Conservation (phyloP, 2,888 invertebrate species). For the Ischnura elegans region DNA sequence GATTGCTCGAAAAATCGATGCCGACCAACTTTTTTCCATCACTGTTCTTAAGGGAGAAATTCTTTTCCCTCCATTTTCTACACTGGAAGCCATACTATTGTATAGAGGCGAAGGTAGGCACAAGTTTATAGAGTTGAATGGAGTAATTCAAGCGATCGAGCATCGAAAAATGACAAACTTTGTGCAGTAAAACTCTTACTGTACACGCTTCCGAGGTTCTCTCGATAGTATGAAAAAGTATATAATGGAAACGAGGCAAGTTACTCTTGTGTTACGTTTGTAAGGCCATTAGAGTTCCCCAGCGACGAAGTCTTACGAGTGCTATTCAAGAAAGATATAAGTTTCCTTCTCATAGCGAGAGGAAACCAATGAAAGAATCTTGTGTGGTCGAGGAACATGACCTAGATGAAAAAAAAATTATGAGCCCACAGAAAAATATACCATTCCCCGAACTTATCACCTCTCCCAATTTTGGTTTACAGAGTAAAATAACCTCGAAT, state of each 20-base stretch:
- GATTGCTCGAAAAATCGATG: no score
- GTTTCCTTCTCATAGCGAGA: neutral
- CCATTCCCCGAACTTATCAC: neutral
- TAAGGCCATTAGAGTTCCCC: neutral
- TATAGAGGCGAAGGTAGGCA: no score
- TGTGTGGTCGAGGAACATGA: neutral
- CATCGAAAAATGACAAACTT: no score
- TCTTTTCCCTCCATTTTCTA: no score
- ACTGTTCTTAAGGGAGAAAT: no score
- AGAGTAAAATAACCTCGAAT: neutral
- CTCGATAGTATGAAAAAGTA: neutral
- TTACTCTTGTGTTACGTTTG: neutral
- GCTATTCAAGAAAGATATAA: neutral
- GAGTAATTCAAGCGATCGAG: no score
- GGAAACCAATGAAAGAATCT: neutral
- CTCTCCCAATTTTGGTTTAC: neutral
- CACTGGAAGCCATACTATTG: no score
- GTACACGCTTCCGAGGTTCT: neutral
- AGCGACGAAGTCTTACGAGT: neutral
- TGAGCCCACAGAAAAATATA: neutral
- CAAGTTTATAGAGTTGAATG: no score
- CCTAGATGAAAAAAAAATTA: neutral
- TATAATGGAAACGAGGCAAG: neutral
- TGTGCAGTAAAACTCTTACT: neutral
- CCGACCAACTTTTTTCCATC: no score